Percentiles rank a stretch among this genome's conserved stretches.
Evolutionary conservation across 2,888 invertebrate genomes (phyloP).

Genomic region (Drosophila mettleri): DNA sequence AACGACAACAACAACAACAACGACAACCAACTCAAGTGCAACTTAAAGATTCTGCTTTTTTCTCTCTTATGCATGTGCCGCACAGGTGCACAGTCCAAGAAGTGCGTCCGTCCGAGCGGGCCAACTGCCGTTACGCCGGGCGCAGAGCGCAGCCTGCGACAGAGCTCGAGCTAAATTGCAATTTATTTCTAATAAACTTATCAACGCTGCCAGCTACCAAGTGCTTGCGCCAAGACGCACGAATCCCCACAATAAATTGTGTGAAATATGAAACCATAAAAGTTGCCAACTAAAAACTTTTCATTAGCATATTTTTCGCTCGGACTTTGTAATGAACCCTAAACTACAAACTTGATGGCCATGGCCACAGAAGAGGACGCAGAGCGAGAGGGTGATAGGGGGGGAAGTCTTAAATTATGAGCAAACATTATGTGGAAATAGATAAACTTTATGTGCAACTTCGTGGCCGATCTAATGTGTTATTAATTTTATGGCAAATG

Average conservation of each 20-base stretch:
- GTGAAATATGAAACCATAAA: slow-evolving; percentile 80
- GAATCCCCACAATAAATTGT: slow-evolving; percentile 61
- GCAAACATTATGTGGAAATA: slow-evolving; percentile 65
- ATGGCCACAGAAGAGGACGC: background rate
- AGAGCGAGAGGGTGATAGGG: background rate
- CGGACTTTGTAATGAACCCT: slow-evolving; percentile 60
- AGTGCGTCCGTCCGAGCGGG: slow-evolving; percentile 46
- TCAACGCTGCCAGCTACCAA: slow-evolving; percentile 76
- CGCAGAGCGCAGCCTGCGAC: slow-evolving; percentile 17
- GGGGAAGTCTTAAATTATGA: slow-evolving; percentile 59
- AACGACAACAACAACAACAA: background rate
- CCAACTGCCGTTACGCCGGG: slow-evolving; percentile 63
- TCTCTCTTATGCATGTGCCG: slow-evolving; percentile 26
- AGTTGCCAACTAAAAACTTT: slow-evolving; percentile 63
- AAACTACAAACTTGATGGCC: slow-evolving; percentile 75
- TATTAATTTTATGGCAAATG: slow-evolving; percentile 78
- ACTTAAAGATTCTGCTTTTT: slow-evolving; percentile 21
- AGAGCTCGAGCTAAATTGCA: slow-evolving; percentile 70
- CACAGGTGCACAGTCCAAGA: slow-evolving; percentile 57
- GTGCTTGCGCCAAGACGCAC: slow-evolving; percentile 8
- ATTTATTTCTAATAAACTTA: slow-evolving; percentile 81
- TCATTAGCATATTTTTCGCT: slow-evolving; percentile 71
- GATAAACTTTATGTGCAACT: slow-evolving; percentile 71
- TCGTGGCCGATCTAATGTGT: slow-evolving; percentile 74
- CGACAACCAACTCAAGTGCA: slow-evolving; percentile 25